Evolutionary conservation across 2,113 vertebrate species (phyloP).

Genomic region (Donacobius atricapilla): DNA sequence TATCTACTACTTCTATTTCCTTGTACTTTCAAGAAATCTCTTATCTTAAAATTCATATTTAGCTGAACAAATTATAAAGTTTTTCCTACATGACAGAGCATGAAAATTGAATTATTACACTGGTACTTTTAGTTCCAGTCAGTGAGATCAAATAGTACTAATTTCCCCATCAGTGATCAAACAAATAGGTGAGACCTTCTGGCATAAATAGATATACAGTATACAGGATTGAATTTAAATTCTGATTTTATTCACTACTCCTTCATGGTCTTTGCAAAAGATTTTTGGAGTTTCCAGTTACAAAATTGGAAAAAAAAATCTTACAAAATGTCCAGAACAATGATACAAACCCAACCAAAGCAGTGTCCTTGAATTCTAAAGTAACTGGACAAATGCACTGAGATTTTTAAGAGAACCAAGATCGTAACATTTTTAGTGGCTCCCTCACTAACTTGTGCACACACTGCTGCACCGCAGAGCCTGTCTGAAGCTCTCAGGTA

Average conservation of each 20-base stretch:
- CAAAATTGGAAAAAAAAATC: neutral
- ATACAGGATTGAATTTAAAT: neutral
- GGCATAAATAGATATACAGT: neutral
- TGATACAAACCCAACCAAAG: neutral
- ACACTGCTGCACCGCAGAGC: neutral
- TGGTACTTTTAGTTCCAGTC: neutral
- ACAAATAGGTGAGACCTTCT: neutral
- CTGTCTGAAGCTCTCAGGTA: neutral
- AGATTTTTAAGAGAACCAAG: neutral
- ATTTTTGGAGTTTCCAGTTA: neutral
- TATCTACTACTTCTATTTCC: neutral
- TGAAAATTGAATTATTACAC: neutral
- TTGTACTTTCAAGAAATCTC: neutral
- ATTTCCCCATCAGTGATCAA: neutral
- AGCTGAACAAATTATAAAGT: neutral
- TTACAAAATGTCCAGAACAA: neutral
- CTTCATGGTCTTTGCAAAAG: neutral
- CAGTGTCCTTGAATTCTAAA: neutral
- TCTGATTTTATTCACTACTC: neutral
- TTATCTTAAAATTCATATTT: neutral
- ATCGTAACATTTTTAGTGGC: neutral
- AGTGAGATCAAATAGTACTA: neutral
- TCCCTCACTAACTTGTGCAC: neutral
- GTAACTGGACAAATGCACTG: neutral
- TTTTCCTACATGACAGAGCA: neutral